Percentiles rank a stretch among this genome's conserved stretches.
Evolutionary conservation across 1,140 invertebrate species (phyloP).

Genomic region (Uloborus diversus): DNA sequence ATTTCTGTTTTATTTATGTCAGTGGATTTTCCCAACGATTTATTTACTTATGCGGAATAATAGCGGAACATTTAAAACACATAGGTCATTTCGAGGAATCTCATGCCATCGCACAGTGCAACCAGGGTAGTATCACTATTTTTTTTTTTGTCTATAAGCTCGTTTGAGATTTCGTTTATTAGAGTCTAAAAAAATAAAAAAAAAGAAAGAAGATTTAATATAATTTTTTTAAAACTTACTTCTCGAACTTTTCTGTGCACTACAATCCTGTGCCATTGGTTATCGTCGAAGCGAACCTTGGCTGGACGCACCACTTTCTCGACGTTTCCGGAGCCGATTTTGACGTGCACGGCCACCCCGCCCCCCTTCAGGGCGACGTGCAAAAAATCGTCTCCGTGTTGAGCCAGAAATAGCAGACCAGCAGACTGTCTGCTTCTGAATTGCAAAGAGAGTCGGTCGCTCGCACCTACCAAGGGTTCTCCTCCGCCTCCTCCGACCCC

Average conservation of each 20-base stretch:
- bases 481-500: constrained; percentile 78
- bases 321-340: constrained; percentile 83
- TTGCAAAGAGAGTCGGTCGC: constrained; percentile 86
- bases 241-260: constrained; percentile 88
- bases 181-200: too few species aligned
- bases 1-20: too few species aligned
- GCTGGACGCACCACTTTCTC: constrained; percentile 88
- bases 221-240: too few species aligned
- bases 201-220: too few species aligned
- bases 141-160: too few species aligned
- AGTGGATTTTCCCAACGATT: too few species aligned
- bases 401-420: constrained; percentile 84
- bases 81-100: too few species aligned
- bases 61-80: too few species aligned
- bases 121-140: too few species aligned
- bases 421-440: constrained; percentile 92
- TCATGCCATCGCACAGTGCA: too few species aligned
- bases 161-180: too few species aligned
- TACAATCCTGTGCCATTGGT: constrained; percentile 95
- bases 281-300: constrained; percentile 91
- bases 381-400: constrained; percentile 81
- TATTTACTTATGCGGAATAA: too few species aligned
- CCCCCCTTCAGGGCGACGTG: constrained; percentile 90
- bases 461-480: constrained; percentile 84
- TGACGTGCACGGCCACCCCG: constrained; percentile 88